Conservation (phyloP, 2,797 vertebrate genomes). For the Gambusia yucatana region DNA sequence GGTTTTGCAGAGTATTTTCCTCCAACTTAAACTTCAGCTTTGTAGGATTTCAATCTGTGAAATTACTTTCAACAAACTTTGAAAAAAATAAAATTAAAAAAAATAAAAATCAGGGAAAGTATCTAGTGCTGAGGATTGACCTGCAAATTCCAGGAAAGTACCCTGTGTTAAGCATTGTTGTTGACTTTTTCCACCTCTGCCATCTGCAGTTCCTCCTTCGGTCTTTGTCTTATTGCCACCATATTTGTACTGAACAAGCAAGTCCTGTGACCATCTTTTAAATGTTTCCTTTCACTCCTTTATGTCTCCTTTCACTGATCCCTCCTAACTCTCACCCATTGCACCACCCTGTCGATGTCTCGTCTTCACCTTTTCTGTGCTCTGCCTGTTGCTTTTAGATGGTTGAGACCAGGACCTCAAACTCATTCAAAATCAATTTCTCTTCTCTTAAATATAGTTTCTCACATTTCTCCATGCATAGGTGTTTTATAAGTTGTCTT, state of each 20-base stretch:
- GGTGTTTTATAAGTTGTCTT: neutral
- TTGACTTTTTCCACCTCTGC: no score
- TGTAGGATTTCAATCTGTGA: no score
- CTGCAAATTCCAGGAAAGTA: neutral
- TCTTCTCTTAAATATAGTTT: neutral
- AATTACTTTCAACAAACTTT: no score
- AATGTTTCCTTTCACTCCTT: neutral
- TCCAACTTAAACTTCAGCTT: neutral
- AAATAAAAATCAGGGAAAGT: neutral
- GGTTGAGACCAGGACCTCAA: neutral
- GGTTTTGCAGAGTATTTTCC: neutral
- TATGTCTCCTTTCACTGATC: neutral
- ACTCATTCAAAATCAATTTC: neutral
- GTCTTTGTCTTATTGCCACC: neutral
- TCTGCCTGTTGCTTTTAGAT: neutral
- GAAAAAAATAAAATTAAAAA: no score
- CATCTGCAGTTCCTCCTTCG: neutral
- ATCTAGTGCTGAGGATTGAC: neutral
- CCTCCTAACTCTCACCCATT: neutral
- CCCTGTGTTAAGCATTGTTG: neutral
- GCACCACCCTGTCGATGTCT: neutral
- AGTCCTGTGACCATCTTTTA: neutral
- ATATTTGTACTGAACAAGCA: neutral
- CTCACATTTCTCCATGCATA: neutral
- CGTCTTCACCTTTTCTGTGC: neutral